A percentile compares a stretch with the other conserved stretches of the same genome.
Evolutionary conservation across 2,888 invertebrate genomes (phyloP).

Genomic region (Adelognathus sp.): DNA sequence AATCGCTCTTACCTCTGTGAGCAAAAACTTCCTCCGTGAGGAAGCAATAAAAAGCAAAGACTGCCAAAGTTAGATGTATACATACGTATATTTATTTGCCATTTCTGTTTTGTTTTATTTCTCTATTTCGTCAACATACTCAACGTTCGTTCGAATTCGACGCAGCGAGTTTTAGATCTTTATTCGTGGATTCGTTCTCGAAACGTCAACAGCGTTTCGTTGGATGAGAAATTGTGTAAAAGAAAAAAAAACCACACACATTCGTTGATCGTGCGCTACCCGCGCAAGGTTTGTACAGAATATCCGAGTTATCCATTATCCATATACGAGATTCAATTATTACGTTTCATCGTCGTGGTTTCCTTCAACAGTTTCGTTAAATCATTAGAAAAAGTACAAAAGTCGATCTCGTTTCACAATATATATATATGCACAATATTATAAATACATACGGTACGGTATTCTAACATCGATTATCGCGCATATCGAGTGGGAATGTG

Average conservation of each 20-base stretch:
- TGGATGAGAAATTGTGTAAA: too few relatives aligned
- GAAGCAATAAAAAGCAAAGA: too few relatives aligned
- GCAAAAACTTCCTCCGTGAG: background rate
- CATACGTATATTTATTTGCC: conserved; percentile 52
- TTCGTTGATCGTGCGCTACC: conserved; percentile 1
- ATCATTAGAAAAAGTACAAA: conserved; percentile 59
- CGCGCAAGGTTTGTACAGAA: background rate
- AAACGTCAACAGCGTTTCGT: conserved; percentile 17
- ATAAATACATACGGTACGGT: conserved; percentile 38
- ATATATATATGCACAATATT: conserved; percentile 42
- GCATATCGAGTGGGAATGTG: conserved; percentile 50
- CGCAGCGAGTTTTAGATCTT: conserved; percentile 40
- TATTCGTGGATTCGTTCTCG: conserved; percentile 45
- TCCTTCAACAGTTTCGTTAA: conserved; percentile 39
- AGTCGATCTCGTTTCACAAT: conserved; percentile 31
- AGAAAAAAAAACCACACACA: conserved; percentile 34
- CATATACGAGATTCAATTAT: too few relatives aligned
- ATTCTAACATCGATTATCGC: conserved; percentile 38
- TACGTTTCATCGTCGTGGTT: background rate
- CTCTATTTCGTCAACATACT: conserved; percentile 40
- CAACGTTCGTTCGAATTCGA: conserved; percentile 43
- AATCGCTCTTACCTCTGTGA: background rate
- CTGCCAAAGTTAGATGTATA: conserved; percentile 50
- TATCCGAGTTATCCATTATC: background rate
- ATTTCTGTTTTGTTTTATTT: too few relatives aligned